Conservation (phyloP, 1,140 invertebrate species). For the Teleogryllus occipitalis region DNA sequence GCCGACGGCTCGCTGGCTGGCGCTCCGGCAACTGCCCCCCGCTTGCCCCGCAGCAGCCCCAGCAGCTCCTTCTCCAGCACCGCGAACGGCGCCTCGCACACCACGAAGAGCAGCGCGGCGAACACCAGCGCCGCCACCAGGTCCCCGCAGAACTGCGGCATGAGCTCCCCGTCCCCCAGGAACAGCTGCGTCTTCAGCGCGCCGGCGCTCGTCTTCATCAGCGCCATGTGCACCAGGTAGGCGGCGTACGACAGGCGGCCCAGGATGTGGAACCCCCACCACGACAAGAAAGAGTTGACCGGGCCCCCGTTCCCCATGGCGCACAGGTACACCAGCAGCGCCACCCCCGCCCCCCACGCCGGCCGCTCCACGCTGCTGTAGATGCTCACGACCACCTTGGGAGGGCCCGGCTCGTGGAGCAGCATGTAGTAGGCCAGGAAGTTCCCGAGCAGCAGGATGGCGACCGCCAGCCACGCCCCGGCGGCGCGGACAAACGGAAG, state of each 20-base stretch:
- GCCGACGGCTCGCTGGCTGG: too few relatives aligned
- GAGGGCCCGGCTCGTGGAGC: neutral
- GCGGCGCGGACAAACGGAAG: neutral
- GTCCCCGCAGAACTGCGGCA: neutral
- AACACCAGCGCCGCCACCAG: neutral
- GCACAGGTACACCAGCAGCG: neutral
- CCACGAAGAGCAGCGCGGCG: neutral
- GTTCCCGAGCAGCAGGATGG: neutral
- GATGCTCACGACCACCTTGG: neutral
- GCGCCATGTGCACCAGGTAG: neutral
- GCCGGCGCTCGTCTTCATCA: neutral
- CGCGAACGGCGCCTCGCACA: neutral
- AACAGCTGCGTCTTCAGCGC: neutral
- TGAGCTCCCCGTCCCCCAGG: neutral
- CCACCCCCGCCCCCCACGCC: neutral
- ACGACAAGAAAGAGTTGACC: neutral
- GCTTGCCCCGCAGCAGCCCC: too few relatives aligned
- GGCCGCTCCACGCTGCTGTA: neutral
- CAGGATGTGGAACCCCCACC: neutral
- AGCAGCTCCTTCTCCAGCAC: neutral
- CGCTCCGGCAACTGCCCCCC: too few relatives aligned
- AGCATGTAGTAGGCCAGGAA: neutral
- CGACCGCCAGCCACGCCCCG: neutral
- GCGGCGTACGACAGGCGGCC: neutral
- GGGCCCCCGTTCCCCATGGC: neutral